A percentile compares a stretch with the other conserved stretches of the same genome.
phyloP scores from a whole-genome alignment of 2,113 vertebrate species.

The Nycticorax nycticorax region DNA sequence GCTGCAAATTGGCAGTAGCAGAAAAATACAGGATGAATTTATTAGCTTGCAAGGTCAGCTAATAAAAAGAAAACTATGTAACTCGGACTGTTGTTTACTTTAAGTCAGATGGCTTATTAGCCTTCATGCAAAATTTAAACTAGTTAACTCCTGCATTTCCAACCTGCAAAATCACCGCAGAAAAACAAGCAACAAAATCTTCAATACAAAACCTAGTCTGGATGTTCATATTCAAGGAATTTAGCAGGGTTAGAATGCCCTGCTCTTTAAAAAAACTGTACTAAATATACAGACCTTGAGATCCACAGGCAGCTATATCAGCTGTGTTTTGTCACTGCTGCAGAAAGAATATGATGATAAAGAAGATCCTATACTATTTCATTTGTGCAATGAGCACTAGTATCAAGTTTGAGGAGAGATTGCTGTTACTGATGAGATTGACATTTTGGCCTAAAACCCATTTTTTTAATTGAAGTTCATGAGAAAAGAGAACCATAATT shows the following conservation, averaged over 20 bases:
- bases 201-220: neutral
- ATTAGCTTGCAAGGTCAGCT: conserved; percentile 80
- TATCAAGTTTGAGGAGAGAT: neutral
- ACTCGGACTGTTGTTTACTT: conserved; percentile 40
- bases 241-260: neutral
- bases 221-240: neutral
- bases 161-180: neutral
- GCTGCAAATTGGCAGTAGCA: conserved; percentile 79
- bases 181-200: neutral
- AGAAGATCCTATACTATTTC: neutral
- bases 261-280: neutral
- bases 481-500: rapidly evolving
- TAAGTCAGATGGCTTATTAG: neutral
- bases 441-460: neutral
- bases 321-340: neutral
- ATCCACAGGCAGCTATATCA: neutral
- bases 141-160: conserved; percentile 59
- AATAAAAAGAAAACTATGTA: conserved; percentile 69
- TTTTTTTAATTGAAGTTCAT: neutral
- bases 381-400: neutral
- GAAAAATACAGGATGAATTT: conserved; percentile 80
- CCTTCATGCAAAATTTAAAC: conserved; percentile 47
- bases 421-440: neutral
- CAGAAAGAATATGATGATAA: neutral
- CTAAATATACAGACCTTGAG: neutral